Evolutionary conservation across 2,797 vertebrate species (phyloP), one percentile per base, ranked within the genome.

Genomic region (Hydrocynus forskahlii): DNA sequence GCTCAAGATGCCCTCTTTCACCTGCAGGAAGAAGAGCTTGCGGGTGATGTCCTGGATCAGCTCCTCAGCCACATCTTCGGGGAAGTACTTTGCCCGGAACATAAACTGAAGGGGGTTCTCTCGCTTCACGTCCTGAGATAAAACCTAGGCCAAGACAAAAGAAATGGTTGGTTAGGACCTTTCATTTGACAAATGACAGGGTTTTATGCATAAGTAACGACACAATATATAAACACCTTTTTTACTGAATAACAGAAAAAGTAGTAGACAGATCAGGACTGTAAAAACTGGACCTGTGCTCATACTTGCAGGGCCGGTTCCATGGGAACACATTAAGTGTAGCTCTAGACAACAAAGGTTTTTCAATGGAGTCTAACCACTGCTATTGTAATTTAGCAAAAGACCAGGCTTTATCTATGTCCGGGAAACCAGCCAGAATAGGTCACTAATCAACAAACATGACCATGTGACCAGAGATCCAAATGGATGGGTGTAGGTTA

Each of bases 21-120:
- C 97, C 95, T 99, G 97, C 13, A 98, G 95, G 84, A 99, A 99
- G 92, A 99, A 99, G 2, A 99, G 95, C 35, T 96, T 95, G 84
- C 99, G 97, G 0, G 97, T 99, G 86, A 97, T 96, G 76, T 99
- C 98, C 88, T 99, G 97, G 85, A 99, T 99, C 89, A 99, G 90
- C 86, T 99, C 97, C 76, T 99, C 97, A 0, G 95, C 92, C 25
- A 99, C 97, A 63, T 99, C 97, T 86, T 99, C 98, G 0, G 98
- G 98, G 91, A 96, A 99, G 91, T 99, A 98, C 89, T 98, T 99
- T 85, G 94, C 98, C 85, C 97, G 94, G 90, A 99, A 99, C 90
- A 98, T 99, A 81, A 99, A 97, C 84, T 98, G 92, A 89, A 99
- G 82, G 0, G 98, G 97, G 81, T 94, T 98, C 89, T 97, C 96